A percentile compares a stretch with the other conserved stretches of the same genome.
These are phyloP conservation scores for Bubalus kerabau DNA, from an alignment of 2,113 vertebrate species.

Conservation along the genomic window DNA sequence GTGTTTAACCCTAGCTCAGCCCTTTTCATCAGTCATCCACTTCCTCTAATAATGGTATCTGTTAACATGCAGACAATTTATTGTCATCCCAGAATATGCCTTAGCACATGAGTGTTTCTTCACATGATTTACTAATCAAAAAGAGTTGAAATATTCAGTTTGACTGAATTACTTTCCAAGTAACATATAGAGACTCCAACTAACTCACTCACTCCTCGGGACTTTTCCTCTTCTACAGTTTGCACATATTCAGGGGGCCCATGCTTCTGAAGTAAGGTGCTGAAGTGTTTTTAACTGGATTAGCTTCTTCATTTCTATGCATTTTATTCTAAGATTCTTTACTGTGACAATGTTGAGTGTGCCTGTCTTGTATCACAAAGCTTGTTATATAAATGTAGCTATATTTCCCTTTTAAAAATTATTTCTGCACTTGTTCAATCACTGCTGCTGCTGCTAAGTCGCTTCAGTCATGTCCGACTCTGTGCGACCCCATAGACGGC, in stretches of 20 bases:
- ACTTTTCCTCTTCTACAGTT: neutral
- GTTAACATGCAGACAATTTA: neutral
- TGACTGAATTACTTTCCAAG: neutral
- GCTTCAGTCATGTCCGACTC: no score
- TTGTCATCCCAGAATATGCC: neutral
- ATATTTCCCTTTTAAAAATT: neutral
- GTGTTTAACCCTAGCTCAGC: neutral
- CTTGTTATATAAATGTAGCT: neutral
- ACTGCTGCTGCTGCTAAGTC: neutral
- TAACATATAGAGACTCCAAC: neutral
- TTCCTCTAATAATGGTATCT: neutral
- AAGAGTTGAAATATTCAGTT: neutral
- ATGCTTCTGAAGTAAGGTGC: neutral
- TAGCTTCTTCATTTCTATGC: neutral
- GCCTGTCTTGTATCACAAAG: neutral
- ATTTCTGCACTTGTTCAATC: neutral
- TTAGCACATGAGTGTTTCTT: neutral
- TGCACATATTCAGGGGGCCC: neutral
- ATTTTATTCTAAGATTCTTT: neutral
- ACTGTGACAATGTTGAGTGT: neutral
- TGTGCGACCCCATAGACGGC: no score
- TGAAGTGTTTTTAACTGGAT: neutral
- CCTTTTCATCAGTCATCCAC: neutral
- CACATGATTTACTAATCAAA: neutral
- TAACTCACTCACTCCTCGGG: neutral